These are phyloP conservation scores for Scytalopus superciliaris DNA, from an alignment of 2,113 vertebrate genomes.

Conservation along the genomic window DNA sequence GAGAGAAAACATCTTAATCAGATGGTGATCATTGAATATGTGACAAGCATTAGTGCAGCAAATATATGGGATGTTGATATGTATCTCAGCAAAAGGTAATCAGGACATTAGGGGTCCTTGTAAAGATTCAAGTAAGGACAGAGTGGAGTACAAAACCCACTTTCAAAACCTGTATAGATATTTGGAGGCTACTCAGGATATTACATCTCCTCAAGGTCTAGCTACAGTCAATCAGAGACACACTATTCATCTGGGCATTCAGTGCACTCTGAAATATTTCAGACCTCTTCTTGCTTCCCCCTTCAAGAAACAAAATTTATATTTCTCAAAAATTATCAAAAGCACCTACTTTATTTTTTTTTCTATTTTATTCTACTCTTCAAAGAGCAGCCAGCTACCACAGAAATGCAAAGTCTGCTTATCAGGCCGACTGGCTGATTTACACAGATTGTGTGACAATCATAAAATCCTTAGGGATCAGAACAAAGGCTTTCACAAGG, in stretches of 20 bases:
- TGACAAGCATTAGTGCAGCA: not conserved
- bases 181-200: not conserved
- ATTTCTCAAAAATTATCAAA: not conserved
- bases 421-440: not conserved
- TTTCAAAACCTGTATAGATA: not conserved
- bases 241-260: not conserved
- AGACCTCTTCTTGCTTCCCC: not conserved
- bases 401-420: not conserved
- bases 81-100: not conserved
- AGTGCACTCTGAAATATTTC: not conserved
- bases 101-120: not conserved
- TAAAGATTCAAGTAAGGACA: not conserved
- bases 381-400: not conserved
- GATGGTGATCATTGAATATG: not conserved
- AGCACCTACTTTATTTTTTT: not conserved
- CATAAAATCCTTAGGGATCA: conserved; percentile 28
- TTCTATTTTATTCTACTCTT: not conserved
- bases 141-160: not conserved
- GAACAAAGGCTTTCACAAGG: conserved; percentile 28
- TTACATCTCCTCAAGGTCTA: not conserved
- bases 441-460: conserved; percentile 12
- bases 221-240: not conserved
- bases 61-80: not conserved
- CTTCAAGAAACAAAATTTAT: not conserved
- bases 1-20: not conserved